Conservation (phyloP, 2,797 vertebrate genomes). For the Dipus sagitta region DNA sequence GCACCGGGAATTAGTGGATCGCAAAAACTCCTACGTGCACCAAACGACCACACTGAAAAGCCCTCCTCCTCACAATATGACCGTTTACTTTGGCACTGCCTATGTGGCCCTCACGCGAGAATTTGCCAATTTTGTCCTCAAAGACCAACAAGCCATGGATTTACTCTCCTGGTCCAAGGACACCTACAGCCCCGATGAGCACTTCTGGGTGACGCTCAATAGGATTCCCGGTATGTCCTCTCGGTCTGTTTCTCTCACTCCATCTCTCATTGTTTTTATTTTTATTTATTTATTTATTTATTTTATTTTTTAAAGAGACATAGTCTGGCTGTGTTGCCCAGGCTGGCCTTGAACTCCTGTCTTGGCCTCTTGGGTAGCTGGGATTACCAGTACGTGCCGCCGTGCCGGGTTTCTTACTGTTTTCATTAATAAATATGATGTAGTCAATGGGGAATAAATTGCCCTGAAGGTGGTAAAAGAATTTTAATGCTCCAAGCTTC, state of each 20-base stretch:
- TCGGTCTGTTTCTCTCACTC: not conserved
- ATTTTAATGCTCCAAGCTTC: not conserved
- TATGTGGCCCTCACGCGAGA: conserved; percentile 78
- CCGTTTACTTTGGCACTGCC: conserved; percentile 81
- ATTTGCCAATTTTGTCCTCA: conserved; percentile 80
- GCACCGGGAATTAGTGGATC: conserved; percentile 74
- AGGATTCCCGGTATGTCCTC: conserved; percentile 84
- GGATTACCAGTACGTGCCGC: no score
- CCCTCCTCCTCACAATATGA: conserved; percentile 74
- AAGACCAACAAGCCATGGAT: conserved; percentile 72
- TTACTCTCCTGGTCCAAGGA: conserved; percentile 84
- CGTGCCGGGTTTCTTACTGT: not conserved
- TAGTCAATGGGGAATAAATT: not conserved
- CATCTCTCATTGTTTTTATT: not conserved
- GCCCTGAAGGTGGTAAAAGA: not conserved
- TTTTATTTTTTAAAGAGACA: not conserved
- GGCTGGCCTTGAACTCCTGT: not conserved
- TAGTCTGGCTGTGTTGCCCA: not conserved
- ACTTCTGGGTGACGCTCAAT: conserved; percentile 87
- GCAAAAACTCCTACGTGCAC: conserved; percentile 63
- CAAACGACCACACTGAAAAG: conserved; percentile 57
- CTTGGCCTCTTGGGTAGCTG: not conserved
- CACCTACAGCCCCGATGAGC: conserved; percentile 85
- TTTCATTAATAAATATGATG: not conserved
- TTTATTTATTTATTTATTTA: not conserved